These are phyloP conservation scores for Orchesellides sinensis DNA, from an alignment of 2,888 invertebrate species.

Conservation along the genomic window DNA sequence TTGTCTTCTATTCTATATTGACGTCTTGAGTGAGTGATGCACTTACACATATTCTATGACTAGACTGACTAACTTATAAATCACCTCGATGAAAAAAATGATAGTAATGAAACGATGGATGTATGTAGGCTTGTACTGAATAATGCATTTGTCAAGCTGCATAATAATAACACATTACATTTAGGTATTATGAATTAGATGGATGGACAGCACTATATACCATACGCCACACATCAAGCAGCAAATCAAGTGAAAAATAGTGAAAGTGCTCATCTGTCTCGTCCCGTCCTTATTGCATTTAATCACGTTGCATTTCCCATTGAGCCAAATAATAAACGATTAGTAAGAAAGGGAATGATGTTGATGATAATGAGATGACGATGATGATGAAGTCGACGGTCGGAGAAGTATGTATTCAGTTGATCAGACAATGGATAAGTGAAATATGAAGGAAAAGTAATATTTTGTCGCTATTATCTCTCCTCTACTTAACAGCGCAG, in stretches of 20 bases:
- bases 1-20: too few relatives aligned
- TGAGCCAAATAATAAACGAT: slow-evolving; percentile 30
- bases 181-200: not conserved
- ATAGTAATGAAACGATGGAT: not conserved
- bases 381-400: slow-evolving; percentile 1
- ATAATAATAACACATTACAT: not conserved
- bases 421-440: slow-evolving; percentile 33
- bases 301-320: slow-evolving; percentile 42
- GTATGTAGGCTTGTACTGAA: not conserved
- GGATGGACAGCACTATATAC: slow-evolving; percentile 24
- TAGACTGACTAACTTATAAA: slow-evolving; percentile 43
- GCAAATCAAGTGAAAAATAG: slow-evolving; percentile 30
- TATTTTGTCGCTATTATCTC: not conserved
- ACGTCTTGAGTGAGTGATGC: too few relatives aligned
- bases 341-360: slow-evolving; percentile 2
- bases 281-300: slow-evolving; percentile 8
- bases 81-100: not conserved
- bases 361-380: slow-evolving; percentile 34
- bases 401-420: not conserved
- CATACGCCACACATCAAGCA: slow-evolving; percentile 13
- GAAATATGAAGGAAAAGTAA: slow-evolving; percentile 19
- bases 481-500: not conserved
- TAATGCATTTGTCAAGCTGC: slow-evolving; percentile 35
- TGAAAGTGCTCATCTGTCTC: slow-evolving; percentile 48
- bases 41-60: slow-evolving; percentile 6